Conservation (phyloP, 1,140 invertebrate genomes). For the Dinoponera quadriceps region DNA sequence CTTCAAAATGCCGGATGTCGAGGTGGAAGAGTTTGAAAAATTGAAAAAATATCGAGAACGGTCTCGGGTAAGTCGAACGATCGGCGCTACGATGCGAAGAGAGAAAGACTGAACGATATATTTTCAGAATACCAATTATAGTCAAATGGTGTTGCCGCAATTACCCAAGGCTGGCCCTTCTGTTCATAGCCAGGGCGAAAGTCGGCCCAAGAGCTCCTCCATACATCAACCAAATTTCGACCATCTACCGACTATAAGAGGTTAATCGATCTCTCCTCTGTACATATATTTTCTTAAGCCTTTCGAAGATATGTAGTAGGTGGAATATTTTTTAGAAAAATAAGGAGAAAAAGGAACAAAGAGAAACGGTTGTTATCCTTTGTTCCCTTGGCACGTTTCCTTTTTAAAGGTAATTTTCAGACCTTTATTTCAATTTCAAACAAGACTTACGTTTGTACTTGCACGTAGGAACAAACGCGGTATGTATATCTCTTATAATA, state of each 20-base stretch:
- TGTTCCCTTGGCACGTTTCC: slow-evolving; percentile 59
- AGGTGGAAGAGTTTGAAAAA: slow-evolving; percentile 90
- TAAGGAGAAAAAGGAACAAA: neutral
- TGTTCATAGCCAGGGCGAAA: slow-evolving; percentile 81
- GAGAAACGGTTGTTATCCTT: slow-evolving; percentile 51
- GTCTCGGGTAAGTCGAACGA: slow-evolving; percentile 85
- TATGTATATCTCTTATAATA: slow-evolving; percentile 66
- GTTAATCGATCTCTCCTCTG: slow-evolving; percentile 76
- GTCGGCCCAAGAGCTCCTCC: slow-evolving; percentile 82
- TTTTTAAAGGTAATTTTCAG: slow-evolving; percentile 12
- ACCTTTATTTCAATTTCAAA: slow-evolving; percentile 31
- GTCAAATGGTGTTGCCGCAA: slow-evolving; percentile 88
- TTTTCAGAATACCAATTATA: slow-evolving; percentile 86
- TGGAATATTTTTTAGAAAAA: slow-evolving; percentile 26
- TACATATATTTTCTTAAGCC: slow-evolving; percentile 56
- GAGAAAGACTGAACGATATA: neutral
- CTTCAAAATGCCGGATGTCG: slow-evolving; percentile 90
- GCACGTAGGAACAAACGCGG: slow-evolving; percentile 23
- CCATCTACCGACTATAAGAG: slow-evolving; percentile 90
- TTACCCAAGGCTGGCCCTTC: slow-evolving; percentile 85
- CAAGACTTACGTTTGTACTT: slow-evolving; percentile 52
- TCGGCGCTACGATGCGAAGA: neutral
- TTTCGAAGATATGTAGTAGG: slow-evolving; percentile 31
- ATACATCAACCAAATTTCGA: slow-evolving; percentile 87
- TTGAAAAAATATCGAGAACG: slow-evolving; percentile 87